Conservation (phyloP, 2,113 vertebrate species). For the Pterocles orientalis region DNA sequence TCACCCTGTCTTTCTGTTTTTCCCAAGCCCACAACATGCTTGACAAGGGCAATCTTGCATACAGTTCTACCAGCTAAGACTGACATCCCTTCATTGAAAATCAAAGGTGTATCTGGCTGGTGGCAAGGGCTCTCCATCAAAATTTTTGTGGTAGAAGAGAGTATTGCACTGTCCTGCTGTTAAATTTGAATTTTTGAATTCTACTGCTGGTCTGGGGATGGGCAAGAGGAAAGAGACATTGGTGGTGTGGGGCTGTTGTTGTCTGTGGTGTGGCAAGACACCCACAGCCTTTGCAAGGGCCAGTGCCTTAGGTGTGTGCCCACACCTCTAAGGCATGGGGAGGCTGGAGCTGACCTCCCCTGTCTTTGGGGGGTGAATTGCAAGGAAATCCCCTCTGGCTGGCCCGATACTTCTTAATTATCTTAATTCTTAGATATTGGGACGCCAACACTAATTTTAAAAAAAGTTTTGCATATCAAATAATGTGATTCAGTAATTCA, state of each 20-base stretch:
- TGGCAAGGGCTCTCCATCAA: neutral
- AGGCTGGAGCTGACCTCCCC: neutral
- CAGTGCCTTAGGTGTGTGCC: rapidly evolving
- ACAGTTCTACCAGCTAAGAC: rapidly evolving
- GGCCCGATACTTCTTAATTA: neutral
- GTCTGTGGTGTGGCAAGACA: rapidly evolving
- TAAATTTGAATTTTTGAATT: neutral
- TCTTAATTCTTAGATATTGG: neutral
- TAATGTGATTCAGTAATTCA: neutral
- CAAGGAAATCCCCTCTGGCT: neutral
- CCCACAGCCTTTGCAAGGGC: neutral
- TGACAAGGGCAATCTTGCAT: neutral
- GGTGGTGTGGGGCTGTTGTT: rapidly evolving
- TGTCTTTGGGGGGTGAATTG: neutral
- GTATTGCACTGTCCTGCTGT: rapidly evolving
- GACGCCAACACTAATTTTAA: neutral
- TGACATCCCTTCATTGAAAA: neutral
- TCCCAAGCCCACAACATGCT: neutral
- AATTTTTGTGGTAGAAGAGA: neutral
- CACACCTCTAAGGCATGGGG: neutral
- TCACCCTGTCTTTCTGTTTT: neutral
- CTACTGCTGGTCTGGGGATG: rapidly evolving
- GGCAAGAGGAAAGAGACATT: rapidly evolving
- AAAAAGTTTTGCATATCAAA: neutral
- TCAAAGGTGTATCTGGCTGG: neutral